Conservation (phyloP, 2,888 invertebrate species). For the Caenorhabditis panamensis region DNA sequence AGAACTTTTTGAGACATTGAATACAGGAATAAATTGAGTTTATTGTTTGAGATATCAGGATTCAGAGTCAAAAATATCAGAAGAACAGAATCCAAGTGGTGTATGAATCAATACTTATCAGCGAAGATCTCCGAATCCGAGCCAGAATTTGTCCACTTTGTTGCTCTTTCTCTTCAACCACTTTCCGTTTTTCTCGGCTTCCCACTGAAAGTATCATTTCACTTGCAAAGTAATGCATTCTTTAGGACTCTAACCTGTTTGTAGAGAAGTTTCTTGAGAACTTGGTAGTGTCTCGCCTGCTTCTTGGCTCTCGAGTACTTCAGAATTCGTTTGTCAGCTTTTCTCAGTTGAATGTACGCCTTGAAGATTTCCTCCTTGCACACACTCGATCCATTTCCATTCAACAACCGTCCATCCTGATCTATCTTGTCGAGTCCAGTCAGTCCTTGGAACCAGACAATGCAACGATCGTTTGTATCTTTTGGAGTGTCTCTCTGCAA, state of each 20-base stretch:
- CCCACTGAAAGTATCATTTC: slow-evolving; percentile 27
- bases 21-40: too few relatives aligned
- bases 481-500: slow-evolving; percentile 6
- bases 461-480: not conserved
- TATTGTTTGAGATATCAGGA: not conserved
- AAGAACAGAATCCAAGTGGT: not conserved
- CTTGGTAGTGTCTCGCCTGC: slow-evolving; percentile 40
- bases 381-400: slow-evolving; percentile 10
- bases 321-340: slow-evolving; percentile 8
- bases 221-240: too few relatives aligned
- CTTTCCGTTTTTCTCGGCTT: slow-evolving; percentile 34
- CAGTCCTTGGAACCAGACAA: slow-evolving; percentile 35
- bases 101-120: not conserved
- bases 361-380: slow-evolving; percentile 46
- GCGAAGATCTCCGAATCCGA: not conserved
- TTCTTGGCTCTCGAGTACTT: slow-evolving; percentile 53
- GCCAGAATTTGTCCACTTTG: slow-evolving; percentile 49
- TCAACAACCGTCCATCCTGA: slow-evolving; percentile 5
- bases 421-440: slow-evolving; percentile 25
- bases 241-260: slow-evolving; percentile 7
- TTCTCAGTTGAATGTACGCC: slow-evolving; percentile 22
- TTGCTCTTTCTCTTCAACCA: slow-evolving; percentile 39
- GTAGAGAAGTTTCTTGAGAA: slow-evolving; percentile 30
- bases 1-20: not conserved
- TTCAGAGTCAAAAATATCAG: not conserved